A percentile compares a stretch with the other conserved stretches of the same genome.
Evolutionary conservation across 2,113 vertebrate species (phyloP).

Genomic region (Spheniscus mendiculus): DNA sequence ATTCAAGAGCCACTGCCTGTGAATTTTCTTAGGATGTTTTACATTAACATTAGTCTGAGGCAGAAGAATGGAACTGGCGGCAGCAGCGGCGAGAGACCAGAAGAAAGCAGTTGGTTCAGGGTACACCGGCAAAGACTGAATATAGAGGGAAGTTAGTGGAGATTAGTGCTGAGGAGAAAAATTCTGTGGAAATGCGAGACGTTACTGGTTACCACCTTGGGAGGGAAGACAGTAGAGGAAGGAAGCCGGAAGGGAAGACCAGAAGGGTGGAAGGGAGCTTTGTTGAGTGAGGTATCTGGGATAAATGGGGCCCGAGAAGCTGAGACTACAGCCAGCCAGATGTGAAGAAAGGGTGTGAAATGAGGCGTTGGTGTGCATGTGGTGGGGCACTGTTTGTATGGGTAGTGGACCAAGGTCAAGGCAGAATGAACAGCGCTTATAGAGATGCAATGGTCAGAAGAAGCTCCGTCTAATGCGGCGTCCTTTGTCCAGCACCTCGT

Average conservation of each 20-base stretch:
- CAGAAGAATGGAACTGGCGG: background rate
- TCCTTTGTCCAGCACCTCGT: background rate
- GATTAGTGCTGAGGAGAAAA: background rate
- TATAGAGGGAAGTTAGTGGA: background rate
- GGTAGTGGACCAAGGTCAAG: background rate
- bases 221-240: background rate
- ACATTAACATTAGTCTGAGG: background rate
- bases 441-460: background rate
- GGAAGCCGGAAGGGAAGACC: background rate
- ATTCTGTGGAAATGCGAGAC: background rate
- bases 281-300: background rate
- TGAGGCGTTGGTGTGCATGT: background rate
- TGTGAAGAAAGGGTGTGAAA: background rate
- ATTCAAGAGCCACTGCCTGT: background rate
- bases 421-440: background rate
- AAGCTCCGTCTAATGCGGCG: accelerated
- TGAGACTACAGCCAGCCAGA: background rate
- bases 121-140: background rate
- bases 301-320: background rate
- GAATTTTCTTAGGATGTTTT: background rate
- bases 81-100: accelerated
- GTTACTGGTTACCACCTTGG: background rate
- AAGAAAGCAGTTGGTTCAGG: background rate
- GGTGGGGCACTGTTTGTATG: background rate
- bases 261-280: background rate